Base-by-base conservation (phyloP, 2,113 vertebrate genomes). In the Psittacara wagleri region DNA sequence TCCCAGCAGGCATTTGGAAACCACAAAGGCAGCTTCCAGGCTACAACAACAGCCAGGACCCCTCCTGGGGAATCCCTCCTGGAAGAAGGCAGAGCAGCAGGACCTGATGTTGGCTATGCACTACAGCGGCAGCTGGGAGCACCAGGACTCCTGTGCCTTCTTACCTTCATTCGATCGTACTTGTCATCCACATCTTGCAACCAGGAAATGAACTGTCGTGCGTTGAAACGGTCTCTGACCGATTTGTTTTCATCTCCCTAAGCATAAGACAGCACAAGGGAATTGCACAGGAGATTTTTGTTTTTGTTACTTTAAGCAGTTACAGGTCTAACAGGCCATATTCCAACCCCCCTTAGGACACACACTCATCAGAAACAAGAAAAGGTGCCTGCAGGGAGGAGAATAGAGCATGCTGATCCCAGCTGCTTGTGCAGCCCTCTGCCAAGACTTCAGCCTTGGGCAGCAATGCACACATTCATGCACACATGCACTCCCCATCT, bases 111-210 rank as follows among this genome's bases (percentile, higher is more conserved):
- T 52, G 51, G 51, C 51, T 28, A 52, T 52, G 51, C 51, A 52
- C 51, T 28, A 25, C 25, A 27, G 51, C 51, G 8, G 51, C 51
- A 1, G 7, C n/a, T 29, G 3, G 18, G 27, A 41, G 19, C 12
- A 20, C 25, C 12, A 2, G 23, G 18, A 24, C 27, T 43, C 61
- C 73, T 25, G 0, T 7, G 3, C 35, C 43, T 63, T 63, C 98
- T 95, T 73, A 99, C 99, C 99, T 99, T 99, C 99, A 99, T 99
- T 27, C 99, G 98, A 88, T 99, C 99, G 1, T 99, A 99, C 95
- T 99, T 99, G 97, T 99, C 99, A n/a, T 99, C 99, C 83, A 99
- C 99, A 13, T 99, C 99, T 97, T 99, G 99, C 77, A 99, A 98
- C 99, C 99, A 99, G 75, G 99, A 99, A 95, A 99, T 99, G 96